These are phyloP conservation scores for Schrankia costaestrigalis DNA, from an alignment of 2,888 invertebrate genomes.

Conservation along the genomic window DNA sequence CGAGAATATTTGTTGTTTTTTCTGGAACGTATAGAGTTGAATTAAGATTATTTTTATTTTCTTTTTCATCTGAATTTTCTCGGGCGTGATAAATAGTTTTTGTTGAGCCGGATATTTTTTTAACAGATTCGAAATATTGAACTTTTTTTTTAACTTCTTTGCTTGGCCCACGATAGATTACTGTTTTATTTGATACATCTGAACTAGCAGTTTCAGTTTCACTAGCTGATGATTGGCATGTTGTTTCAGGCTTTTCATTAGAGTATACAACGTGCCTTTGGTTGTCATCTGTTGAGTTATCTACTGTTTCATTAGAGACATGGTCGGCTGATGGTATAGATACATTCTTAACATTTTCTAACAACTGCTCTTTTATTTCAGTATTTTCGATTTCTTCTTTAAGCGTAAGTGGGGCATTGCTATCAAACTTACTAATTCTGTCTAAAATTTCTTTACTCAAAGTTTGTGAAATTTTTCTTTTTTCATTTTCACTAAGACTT, in stretches of 20 bases:
- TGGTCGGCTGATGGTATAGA: constrained; percentile 6
- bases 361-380: constrained; percentile 48
- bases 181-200: constrained; percentile 85
- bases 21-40: constrained; percentile 11
- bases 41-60: constrained; percentile 43
- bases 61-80: constrained; percentile 74
- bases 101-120: constrained; percentile 70
- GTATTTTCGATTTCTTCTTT: constrained; percentile 83
- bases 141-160: constrained; percentile 87
- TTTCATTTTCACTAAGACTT: constrained; percentile 84
- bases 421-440: constrained; percentile 78
- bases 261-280: constrained; percentile 44
- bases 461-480: constrained; percentile 85
- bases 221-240: constrained; percentile 77
- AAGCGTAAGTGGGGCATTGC: constrained; percentile 35
- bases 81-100: constrained; percentile 76
- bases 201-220: constrained; percentile 88
- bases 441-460: constrained; percentile 87
- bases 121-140: constrained; percentile 88
- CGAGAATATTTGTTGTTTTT: constrained; percentile 30
- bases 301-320: too few species aligned
- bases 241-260: constrained; percentile 52
- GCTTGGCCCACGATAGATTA: constrained; percentile 81
- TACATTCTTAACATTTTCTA: constrained; percentile 12
- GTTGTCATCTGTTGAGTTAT: constrained; percentile 33